Evolutionary conservation across 2,797 vertebrate species (phyloP), one percentile per base, ranked within the genome.

Genomic region (Oreochromis grahami): DNA sequence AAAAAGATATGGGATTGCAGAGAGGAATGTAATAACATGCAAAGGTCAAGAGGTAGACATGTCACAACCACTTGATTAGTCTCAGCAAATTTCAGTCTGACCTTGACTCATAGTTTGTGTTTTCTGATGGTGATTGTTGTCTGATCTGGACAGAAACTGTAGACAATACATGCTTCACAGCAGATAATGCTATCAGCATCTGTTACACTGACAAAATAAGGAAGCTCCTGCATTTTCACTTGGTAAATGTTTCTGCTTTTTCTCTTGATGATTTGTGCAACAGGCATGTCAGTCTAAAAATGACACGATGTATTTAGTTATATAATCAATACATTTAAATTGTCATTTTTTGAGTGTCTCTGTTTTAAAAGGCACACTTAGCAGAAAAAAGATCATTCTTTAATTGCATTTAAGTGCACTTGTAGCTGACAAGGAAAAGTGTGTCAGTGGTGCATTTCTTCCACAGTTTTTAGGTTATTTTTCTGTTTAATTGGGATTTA

Each of bases 341-440:
- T 77, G 65, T 78, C 79, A n/a, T 65, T 83, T 24, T 79, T 74
- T 41, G 13, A 81, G 56, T 38, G 77, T 84, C 21, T 56, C 52
- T 76, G 48, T 38, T 50, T 2, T 58, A 63, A 74, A 83, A 77
- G 52, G 78, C 81, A 53, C 80, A 9, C 83, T 89, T 29, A 87
- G 50, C 53, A 76, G 52, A 32, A 50, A 53, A 79, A 78, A 56
- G 55, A 88, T 32, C 26, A 82, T 65, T 83, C 45, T 32, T 48
- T 81, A 84, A 84, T 84, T 74, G 53, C 34, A 45, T 77, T 83
- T 12, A 84, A 89, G 83, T 88, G 77, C 86, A 79, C 87, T 86
- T 88, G 9, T 78, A 81, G 36, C 70, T 32, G 77, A 50, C 79
- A 63, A 76, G 34, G 36, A 85, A 34, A 48, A 70, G 8, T 38